Percentiles rank a stretch among this genome's conserved stretches.
phyloP scores from a whole-genome alignment of 1,140 invertebrate species.

The Prorops nasuta region DNA sequence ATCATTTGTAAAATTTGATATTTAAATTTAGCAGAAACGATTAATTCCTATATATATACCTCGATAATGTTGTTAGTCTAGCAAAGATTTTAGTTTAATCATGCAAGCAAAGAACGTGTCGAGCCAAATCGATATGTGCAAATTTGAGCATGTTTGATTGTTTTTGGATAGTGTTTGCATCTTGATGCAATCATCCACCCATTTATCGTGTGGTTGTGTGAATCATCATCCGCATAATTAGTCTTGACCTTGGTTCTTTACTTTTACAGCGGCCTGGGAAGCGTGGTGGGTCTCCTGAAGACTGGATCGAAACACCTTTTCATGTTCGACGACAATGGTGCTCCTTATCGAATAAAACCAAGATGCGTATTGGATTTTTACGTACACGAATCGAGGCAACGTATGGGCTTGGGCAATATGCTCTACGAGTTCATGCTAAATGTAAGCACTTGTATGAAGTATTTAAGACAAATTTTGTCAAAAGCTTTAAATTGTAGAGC shows the following conservation, averaged over 20 bases:
- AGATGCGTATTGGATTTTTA: slow-evolving; percentile 87
- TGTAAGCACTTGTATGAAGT: slow-evolving; percentile 48
- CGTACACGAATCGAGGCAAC: slow-evolving; percentile 75
- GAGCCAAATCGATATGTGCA: too few species aligned
- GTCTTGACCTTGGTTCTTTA: slow-evolving; percentile 20
- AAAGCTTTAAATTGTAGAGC: too few species aligned
- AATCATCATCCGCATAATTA: slow-evolving; percentile 19
- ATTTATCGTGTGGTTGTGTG: too few species aligned
- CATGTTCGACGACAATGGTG: slow-evolving; percentile 70
- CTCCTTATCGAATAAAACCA: slow-evolving; percentile 71
- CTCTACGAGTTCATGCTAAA: slow-evolving; percentile 80
- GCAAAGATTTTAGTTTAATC: too few species aligned
- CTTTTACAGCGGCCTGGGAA: slow-evolving; percentile 60
- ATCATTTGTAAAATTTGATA: not conserved
- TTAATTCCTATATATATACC: not conserved
- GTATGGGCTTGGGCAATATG: slow-evolving; percentile 72
- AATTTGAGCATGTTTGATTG: too few species aligned
- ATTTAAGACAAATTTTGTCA: too few species aligned
- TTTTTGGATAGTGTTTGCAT: too few species aligned
- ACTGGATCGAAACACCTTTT: slow-evolving; percentile 83
- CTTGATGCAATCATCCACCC: too few species aligned
- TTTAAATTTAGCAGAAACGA: not conserved
- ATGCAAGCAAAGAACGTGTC: too few species aligned
- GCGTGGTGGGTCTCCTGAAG: slow-evolving; percentile 78
- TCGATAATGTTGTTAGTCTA: too few species aligned